These are phyloP conservation scores for Lasiurus cinereus DNA, from an alignment of 2,113 vertebrate genomes.

Conservation along the genomic window DNA sequence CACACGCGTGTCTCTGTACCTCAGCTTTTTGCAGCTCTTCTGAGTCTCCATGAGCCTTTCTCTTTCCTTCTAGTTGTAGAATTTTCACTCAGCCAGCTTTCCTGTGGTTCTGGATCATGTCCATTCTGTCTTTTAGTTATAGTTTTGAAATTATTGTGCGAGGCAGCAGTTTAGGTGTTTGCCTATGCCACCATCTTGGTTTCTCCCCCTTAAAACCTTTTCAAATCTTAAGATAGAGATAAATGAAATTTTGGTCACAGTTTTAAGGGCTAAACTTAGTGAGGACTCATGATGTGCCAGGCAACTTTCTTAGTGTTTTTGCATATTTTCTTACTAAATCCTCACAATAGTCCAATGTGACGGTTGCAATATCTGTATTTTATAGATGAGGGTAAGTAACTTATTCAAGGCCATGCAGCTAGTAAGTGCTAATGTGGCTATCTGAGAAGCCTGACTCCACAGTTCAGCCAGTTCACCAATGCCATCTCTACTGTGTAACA, in stretches of 20 bases:
- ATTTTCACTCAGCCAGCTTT: too few relatives aligned
- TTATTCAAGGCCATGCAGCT: neutral
- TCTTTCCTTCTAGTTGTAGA: too few relatives aligned
- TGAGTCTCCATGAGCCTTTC: too few relatives aligned
- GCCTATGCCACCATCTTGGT: too few relatives aligned
- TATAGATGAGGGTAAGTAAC: neutral
- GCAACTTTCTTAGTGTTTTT: neutral
- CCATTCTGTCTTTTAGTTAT: too few relatives aligned
- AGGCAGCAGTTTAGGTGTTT: too few relatives aligned
- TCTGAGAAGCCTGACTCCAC: neutral
- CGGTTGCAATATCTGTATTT: neutral
- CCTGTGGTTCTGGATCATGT: too few relatives aligned
- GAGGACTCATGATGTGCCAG: neutral
- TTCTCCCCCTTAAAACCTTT: conserved; percentile 26
- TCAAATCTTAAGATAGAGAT: conserved; percentile 3
- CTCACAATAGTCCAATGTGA: neutral
- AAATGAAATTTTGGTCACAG: neutral
- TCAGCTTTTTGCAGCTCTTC: too few relatives aligned
- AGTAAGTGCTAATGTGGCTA: neutral
- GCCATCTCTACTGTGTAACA: neutral
- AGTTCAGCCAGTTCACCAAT: neutral
- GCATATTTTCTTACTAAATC: neutral
- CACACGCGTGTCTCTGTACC: too few relatives aligned
- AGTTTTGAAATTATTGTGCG: too few relatives aligned
- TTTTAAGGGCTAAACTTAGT: neutral